These are phyloP conservation scores for Leptosomus discolor DNA, from an alignment of 2,113 vertebrate species.

Conservation along the genomic window DNA sequence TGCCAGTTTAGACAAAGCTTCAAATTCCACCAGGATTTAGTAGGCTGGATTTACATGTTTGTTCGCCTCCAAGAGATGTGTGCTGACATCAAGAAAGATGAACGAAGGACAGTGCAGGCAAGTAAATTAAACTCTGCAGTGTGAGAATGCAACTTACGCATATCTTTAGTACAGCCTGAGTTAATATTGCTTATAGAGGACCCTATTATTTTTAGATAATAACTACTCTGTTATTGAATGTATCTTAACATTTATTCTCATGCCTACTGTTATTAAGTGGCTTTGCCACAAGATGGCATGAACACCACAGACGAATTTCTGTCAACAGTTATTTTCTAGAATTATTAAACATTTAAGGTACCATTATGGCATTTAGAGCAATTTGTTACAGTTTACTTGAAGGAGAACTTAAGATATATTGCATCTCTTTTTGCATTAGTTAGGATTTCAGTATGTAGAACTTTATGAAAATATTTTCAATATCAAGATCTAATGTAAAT, in stretches of 20 bases:
- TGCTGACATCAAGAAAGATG: neutral
- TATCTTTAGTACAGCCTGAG: neutral
- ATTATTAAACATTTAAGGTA: neutral
- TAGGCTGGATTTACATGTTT: neutral
- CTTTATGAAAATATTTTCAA: neutral
- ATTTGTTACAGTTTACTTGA: neutral
- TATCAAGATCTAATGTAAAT: neutral
- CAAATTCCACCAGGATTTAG: neutral
- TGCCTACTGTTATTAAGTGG: neutral
- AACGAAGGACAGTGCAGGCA: neutral
- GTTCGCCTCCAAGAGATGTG: neutral
- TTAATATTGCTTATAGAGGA: neutral
- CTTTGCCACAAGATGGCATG: slow-evolving; percentile 58
- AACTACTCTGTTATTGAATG: neutral
- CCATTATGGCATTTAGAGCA: neutral
- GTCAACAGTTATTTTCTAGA: neutral
- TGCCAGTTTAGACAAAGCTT: neutral
- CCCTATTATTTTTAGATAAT: neutral
- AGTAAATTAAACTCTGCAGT: neutral
- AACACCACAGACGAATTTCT: neutral
- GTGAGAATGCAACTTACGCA: neutral
- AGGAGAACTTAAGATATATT: neutral
- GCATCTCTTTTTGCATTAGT: neutral
- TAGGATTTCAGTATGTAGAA: neutral
- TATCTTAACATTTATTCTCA: neutral